Evolutionary conservation across 2,113 vertebrate species (phyloP).

Genomic region (Istiophorus platypterus): DNA sequence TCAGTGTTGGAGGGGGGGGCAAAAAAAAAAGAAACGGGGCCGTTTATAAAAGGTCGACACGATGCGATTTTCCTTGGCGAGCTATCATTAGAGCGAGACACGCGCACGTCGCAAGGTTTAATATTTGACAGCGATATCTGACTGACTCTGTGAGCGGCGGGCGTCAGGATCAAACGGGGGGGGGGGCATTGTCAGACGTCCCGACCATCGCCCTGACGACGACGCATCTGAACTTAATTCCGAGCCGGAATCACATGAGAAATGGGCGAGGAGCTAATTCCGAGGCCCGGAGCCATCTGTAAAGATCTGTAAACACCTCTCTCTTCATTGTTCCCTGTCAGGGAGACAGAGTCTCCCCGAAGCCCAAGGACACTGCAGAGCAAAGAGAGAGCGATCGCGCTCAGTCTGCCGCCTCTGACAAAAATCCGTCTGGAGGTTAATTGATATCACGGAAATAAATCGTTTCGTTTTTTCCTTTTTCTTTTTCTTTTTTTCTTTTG

Average conservation of each 20-base stretch:
- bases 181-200: constrained; percentile 66
- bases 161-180: constrained; percentile 73
- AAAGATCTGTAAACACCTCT: constrained; percentile 83
- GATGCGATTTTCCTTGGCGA: constrained; percentile 57
- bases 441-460: constrained; percentile 71
- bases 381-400: constrained; percentile 73
- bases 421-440: constrained; percentile 74
- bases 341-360: constrained; percentile 71
- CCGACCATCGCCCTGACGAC: constrained; percentile 71
- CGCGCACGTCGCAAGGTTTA: constrained; percentile 63
- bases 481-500: too few species aligned
- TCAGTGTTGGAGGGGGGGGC: too few species aligned
- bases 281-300: constrained; percentile 71
- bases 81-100: constrained; percentile 77
- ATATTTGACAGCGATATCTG: constrained; percentile 77
- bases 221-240: constrained; percentile 80
- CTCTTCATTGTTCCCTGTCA: constrained; percentile 79
- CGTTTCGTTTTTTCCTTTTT: too few species aligned
- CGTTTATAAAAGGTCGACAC: constrained; percentile 55
- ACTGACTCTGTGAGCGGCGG: constrained; percentile 65
- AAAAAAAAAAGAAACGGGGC: constrained; percentile 16
- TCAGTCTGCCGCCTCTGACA: constrained; percentile 69
- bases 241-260: constrained; percentile 79
- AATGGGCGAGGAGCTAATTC: constrained; percentile 78
- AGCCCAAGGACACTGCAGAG: constrained; percentile 76